Percentiles rank a stretch among this genome's conserved stretches.
Conservation (phyloP, 1,140 invertebrate species). For the Drosophila subobscura region DNA sequence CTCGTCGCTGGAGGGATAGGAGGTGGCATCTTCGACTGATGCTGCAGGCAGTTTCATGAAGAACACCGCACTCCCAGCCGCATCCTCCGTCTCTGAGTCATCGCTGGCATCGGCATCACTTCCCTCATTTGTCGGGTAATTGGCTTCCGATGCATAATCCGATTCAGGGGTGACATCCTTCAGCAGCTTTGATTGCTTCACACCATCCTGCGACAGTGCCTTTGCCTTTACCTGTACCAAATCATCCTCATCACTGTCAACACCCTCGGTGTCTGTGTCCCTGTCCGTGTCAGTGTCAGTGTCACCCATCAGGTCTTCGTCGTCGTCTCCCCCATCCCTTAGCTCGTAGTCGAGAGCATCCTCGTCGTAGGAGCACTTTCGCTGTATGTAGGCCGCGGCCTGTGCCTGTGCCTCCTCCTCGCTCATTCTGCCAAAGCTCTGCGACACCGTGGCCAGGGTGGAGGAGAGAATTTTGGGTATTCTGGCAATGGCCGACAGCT, state of each 20-base stretch:
- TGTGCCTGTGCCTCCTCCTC: conserved; percentile 29
- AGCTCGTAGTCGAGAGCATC: conserved; percentile 77
- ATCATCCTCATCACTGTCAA: conserved; percentile 39
- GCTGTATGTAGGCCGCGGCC: conserved; percentile 36
- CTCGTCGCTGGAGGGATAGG: conserved; percentile 10
- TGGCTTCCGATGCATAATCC: conserved; percentile 83
- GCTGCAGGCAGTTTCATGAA: conserved; percentile 61
- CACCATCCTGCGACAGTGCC: conserved; percentile 5
- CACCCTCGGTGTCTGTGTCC: no score
- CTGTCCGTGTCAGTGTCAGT: conserved; percentile 16
- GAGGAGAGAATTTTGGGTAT: conserved; percentile 79
- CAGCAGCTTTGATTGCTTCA: conserved; percentile 56
- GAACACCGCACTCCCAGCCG: conserved; percentile 44
- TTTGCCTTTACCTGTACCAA: conserved; percentile 39
- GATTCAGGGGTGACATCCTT: conserved; percentile 81
- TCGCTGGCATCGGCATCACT: conserved; percentile 44
- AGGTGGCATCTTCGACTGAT: conserved; percentile 5
- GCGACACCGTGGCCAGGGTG: conserved; percentile 80
- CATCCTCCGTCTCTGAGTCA: conserved; percentile 29
- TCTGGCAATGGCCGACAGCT: conserved; percentile 79
- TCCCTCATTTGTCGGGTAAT: conserved; percentile 72
- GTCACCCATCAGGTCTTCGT: conserved; percentile 6
- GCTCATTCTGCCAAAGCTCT: conserved; percentile 71
- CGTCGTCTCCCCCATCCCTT: conserved; percentile 9
- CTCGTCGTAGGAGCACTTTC: conserved; percentile 77